Percentiles rank a stretch among this genome's conserved stretches.
Conservation (phyloP, 2,888 invertebrate genomes). For the Catocala sponsa region DNA sequence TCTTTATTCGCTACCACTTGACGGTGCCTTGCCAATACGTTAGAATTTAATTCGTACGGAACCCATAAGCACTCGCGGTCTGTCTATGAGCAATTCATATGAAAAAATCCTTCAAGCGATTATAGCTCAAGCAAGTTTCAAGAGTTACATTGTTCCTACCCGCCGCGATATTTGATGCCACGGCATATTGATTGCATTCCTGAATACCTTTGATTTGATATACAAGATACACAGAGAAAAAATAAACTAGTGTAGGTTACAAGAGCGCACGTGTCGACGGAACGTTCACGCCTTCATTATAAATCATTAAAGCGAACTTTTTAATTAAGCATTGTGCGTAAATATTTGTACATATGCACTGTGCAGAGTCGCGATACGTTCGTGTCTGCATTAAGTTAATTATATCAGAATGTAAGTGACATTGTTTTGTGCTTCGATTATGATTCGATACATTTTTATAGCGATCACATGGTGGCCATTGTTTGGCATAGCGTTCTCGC, state of each 20-base stretch:
- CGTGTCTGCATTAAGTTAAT: conserved; percentile 72
- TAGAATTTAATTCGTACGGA: too few relatives aligned
- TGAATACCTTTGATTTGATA: conserved; percentile 9
- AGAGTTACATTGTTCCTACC: conserved; percentile 1
- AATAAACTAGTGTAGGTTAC: conserved; percentile 28
- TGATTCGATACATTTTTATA: conserved; percentile 75
- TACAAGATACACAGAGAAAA: conserved; percentile 7
- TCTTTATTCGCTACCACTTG: too few relatives aligned
- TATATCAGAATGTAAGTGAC: conserved; percentile 69
- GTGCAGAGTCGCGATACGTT: conserved; percentile 52
- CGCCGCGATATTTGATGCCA: neutral
- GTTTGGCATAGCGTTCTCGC: conserved; percentile 66
- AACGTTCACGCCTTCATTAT: conserved; percentile 60
- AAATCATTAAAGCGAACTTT: conserved; percentile 68
- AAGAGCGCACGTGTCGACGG: conserved; percentile 52
- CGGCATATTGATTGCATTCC: conserved; percentile 7
- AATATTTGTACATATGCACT: conserved; percentile 44
- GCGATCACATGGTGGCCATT: conserved; percentile 75
- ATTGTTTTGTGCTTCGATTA: conserved; percentile 68
- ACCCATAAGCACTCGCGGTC: too few relatives aligned
- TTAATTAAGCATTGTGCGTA: conserved; percentile 78
- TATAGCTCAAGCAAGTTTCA: neutral
- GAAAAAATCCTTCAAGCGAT: too few relatives aligned
- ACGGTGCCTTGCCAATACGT: too few relatives aligned
- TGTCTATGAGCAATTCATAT: too few relatives aligned